Evolutionary conservation across 2,888 invertebrate genomes (phyloP).

Genomic region (Acrobasis suavella): DNA sequence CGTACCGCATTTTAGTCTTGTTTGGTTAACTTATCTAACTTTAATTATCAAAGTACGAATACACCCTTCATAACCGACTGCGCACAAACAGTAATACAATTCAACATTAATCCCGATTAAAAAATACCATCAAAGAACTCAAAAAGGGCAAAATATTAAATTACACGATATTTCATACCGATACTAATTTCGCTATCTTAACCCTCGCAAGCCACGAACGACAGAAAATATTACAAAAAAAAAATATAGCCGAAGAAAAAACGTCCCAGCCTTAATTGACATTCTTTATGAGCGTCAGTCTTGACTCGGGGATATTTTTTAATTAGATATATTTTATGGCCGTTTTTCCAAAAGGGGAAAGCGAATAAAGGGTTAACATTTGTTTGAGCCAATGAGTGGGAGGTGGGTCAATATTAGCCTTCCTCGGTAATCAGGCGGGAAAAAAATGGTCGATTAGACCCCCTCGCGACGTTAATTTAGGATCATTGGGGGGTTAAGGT

Average conservation of each 20-base stretch:
- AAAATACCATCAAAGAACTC: constrained; percentile 35
- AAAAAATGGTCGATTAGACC: constrained; percentile 81
- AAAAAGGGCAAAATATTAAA: constrained; percentile 67
- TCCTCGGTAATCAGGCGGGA: constrained; percentile 78
- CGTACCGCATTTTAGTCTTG: too few relatives aligned
- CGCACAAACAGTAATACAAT: constrained; percentile 19
- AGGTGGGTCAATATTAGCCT: constrained; percentile 79
- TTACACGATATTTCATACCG: constrained; percentile 82
- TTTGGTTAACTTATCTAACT: not conserved
- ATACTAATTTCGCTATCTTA: constrained; percentile 82
- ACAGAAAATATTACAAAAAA: constrained; percentile 74
- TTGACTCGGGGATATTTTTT: constrained; percentile 82
- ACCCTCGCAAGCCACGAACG: constrained; percentile 76
- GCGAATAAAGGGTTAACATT: constrained; percentile 81
- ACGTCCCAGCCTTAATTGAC: constrained; percentile 80
- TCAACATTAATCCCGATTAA: constrained; percentile 45
- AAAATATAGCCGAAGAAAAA: constrained; percentile 65
- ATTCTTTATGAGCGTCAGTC: constrained; percentile 83
- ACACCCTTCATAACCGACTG: not conserved
- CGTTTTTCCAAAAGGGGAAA: constrained; percentile 78
- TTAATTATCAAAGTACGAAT: constrained; percentile 7
- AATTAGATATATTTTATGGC: constrained; percentile 84
- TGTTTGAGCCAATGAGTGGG: constrained; percentile 70
- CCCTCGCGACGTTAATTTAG: constrained; percentile 77
- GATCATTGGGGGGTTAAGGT: constrained; percentile 73